These are phyloP conservation scores for Homarus gammarus DNA, from an alignment of 2,888 invertebrate genomes.

Conservation along the genomic window DNA sequence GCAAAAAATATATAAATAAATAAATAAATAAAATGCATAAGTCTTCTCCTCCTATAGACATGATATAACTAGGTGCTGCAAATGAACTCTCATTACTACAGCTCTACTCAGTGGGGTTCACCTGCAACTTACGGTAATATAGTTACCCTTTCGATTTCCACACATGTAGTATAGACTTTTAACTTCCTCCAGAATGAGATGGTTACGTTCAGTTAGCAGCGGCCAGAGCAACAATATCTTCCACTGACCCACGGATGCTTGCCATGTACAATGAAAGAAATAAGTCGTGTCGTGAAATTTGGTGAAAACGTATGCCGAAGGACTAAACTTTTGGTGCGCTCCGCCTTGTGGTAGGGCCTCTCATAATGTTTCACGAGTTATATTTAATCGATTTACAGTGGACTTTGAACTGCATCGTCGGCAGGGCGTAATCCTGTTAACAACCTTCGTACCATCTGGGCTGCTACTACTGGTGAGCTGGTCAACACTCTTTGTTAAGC, in stretches of 20 bases:
- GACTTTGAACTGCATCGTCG: constrained; percentile 43
- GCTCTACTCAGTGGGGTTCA: constrained; percentile 21
- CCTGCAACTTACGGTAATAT: constrained; percentile 41
- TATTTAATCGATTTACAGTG: constrained; percentile 3
- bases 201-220: constrained; percentile 6
- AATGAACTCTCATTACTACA: constrained; percentile 3
- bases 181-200: constrained; percentile 28
- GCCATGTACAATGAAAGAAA: too few relatives aligned
- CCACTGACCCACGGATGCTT: constrained; percentile 19
- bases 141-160: constrained; percentile 40
- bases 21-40: too few relatives aligned
- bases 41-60: not conserved
- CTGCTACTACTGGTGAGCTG: constrained; percentile 41
- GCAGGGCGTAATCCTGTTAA: constrained; percentile 41
- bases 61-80: constrained; percentile 12
- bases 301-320: too few relatives aligned
- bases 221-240: not conserved
- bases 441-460: constrained; percentile 43
- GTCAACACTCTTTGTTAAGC: constrained; percentile 30
- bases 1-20: too few relatives aligned
- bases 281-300: too few relatives aligned
- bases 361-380: too few relatives aligned
- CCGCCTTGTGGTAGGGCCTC: too few relatives aligned
- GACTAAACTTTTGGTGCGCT: too few relatives aligned
- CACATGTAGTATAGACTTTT: constrained; percentile 12